Base-by-base conservation (phyloP, 2,888 invertebrate genomes). In the Sturmia bella region DNA sequence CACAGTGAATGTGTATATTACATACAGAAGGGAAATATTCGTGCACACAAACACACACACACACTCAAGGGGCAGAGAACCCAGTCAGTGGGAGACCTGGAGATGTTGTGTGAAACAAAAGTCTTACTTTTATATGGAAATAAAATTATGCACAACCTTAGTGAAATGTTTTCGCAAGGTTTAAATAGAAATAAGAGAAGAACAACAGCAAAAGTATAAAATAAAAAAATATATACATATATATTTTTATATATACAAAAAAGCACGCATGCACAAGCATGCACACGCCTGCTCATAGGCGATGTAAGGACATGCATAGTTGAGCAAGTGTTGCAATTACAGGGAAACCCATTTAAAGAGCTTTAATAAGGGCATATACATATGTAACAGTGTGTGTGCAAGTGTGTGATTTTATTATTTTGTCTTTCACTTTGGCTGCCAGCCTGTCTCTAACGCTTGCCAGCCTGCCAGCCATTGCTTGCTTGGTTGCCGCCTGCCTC, bases 391-490 rank as follows among this genome's bases (percentile, higher is more conserved):
- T n/a, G 21, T 39, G 39, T 59, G 9, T 1, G 32, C 1, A 57
- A n/a, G 54, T 48, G 27, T 63, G 32, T 48, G 43, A 6, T 66
- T 48, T 24, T 57, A 13, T 74, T 19, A 63, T 56, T 12, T 6
- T 32, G 32, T 32, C 5, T 32, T 7, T 19, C 59, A 64, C 17
- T 74, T 74, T 78, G 82, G 59, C 78, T 70, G 61, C 78, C 78
- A 81, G 72, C 72, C 74, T 64, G 74, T 19, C 80, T 78, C 32
- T n/a, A n/a, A 45, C 24, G 52, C 76, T 39, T 57, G 64, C 56
- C 69, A 73, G 54, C 24, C 54, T 45, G 50, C 32, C 37, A 24
- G 57, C 56, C n/a, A n/a, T 57, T 15, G 57, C 24, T 17, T 66
- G 56, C 19, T 74, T 32, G 32, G 1, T 9, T 32, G 32, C 32